Evolutionary conservation across 1,140 invertebrate species (phyloP).

Genomic region (Drosophila virilis): DNA sequence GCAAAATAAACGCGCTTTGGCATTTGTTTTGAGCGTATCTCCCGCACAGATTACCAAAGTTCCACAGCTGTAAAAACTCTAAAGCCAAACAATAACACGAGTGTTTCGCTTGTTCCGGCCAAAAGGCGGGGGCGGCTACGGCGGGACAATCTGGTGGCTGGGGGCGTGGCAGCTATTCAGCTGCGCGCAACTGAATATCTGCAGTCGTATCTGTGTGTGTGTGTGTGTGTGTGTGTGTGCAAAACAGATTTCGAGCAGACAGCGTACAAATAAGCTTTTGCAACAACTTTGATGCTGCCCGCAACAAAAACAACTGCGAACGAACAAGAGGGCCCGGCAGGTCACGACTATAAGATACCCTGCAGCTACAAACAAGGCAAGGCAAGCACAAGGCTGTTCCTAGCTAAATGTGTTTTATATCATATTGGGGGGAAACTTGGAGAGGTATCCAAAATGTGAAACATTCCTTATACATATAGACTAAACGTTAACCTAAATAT

Average conservation of each 20-base stretch:
- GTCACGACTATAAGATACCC: neutral
- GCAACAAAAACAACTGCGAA: slow-evolving; percentile 35
- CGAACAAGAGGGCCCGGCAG: neutral
- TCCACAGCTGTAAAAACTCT: slow-evolving; percentile 12
- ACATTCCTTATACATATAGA: no score
- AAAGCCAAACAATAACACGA: slow-evolving; percentile 41
- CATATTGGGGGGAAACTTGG: no score
- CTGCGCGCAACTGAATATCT: slow-evolving; percentile 3
- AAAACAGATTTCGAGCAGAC: slow-evolving; percentile 73
- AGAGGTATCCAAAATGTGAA: no score
- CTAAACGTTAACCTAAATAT: no score
- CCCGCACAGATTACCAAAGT: slow-evolving; percentile 34
- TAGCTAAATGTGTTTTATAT: no score
- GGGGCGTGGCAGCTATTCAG: neutral
- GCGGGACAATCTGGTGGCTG: neutral
- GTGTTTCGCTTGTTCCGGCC: slow-evolving; percentile 3
- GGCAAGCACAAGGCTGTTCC: no score
- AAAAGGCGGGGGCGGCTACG: neutral
- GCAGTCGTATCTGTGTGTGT: slow-evolving; percentile 24
- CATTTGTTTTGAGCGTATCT: slow-evolving; percentile 35
- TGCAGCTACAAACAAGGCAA: neutral
- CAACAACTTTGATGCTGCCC: slow-evolving; percentile 37
- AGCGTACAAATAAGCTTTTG: slow-evolving; percentile 70
- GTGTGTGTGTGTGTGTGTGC: slow-evolving; percentile 34
- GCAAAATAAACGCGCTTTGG: slow-evolving; percentile 54